Evolutionary conservation across 2,797 vertebrate genomes (phyloP), one percentile per base, ranked within the genome.

Genomic region (Pyrocephalus nanus): DNA sequence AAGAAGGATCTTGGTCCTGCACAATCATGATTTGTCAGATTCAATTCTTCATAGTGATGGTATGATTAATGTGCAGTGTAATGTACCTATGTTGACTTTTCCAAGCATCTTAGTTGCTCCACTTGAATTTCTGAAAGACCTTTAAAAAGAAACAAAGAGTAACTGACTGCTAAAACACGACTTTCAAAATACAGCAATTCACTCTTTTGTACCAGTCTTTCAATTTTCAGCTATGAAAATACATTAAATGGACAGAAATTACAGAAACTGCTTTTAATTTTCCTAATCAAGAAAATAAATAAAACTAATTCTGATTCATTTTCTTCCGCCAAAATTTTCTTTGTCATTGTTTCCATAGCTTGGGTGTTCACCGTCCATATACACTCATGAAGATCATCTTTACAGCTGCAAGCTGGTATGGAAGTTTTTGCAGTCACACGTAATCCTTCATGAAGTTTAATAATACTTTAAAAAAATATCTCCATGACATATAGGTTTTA

Each of bases 271-370:
- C 7, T 32, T 32, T 50, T 22, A 15, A 32, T 40, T 75, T 71
- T 15, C 5, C 16, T 15, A 7, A 38, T 50, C 7, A 47, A 60
- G n/a, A 57, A 54, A 67, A 38, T 12, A 42, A 66, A 11, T 61
- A 55, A 45, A 61, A 32, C 0, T 14, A 62, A 55, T 73, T 66
- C 7, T 54, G 47, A 36, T 32, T 64, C 45, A 32, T 48, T 69
- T 78, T 54, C 10, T n/a, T 57, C 12, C 20, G 29, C 9, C 27
- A 3, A 53, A 64, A 51, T 60, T 48, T 45, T 5, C 11, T 86
- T 90, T 40, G 19, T 10, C 11, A 26, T 50, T 0, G 0, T 80
- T 71, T 1, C 1, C 11, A 5, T 19, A 5, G 11, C 3, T 40
- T 79, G 45, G 12, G 7, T 64, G 12, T 60, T 88, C 19, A 27